Evolutionary conservation across 37 sponge, comb jelly and placozoan genomes (phyloP).

Genomic region (Oopsacas minuta): DNA sequence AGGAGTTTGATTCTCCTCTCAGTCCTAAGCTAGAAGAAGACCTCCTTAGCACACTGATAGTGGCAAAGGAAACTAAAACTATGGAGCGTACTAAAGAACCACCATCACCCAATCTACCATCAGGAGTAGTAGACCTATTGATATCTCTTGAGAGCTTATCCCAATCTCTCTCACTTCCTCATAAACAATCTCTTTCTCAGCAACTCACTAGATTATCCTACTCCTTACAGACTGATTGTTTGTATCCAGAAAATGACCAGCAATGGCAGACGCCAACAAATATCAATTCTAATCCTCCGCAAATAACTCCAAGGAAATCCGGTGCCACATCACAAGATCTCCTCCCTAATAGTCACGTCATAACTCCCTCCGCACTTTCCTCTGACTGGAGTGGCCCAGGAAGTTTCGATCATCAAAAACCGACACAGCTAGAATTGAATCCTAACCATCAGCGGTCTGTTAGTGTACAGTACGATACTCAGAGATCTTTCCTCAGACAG

Average conservation of each 20-base stretch:
- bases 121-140: background rate
- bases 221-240: background rate
- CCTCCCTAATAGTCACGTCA: background rate
- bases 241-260: background rate
- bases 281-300: background rate
- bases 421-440: background rate
- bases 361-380: background rate
- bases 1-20: background rate
- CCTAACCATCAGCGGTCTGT: background rate
- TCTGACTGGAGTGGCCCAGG: background rate
- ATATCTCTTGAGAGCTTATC: background rate
- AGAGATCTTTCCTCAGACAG: background rate
- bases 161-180: background rate
- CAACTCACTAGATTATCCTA: background rate
- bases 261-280: background rate
- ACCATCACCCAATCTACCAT: background rate
- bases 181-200: background rate
- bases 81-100: background rate
- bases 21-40: background rate
- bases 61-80: background rate
- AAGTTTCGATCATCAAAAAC: background rate
- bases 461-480: background rate
- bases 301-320: background rate
- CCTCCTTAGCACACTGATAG: background rate
- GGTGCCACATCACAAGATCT: no score